phyloP scores from a whole-genome alignment of 2,797 vertebrate genomes.

The Xenopus petersii region DNA sequence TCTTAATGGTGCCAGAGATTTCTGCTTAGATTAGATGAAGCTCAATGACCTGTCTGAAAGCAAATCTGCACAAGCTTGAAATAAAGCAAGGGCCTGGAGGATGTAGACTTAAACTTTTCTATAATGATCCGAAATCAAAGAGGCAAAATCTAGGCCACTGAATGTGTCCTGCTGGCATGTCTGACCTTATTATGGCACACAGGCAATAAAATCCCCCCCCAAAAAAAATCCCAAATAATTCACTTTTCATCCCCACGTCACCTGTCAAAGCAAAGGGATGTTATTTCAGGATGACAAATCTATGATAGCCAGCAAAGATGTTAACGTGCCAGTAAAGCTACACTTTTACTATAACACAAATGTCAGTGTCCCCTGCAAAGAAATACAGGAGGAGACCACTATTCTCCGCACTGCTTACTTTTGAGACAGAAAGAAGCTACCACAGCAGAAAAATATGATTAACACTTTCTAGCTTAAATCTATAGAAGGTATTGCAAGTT shows the following conservation, averaged over 20 bases:
- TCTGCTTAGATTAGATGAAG: not conserved
- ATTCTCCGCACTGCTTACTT: too few species aligned
- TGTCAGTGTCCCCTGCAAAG: too few species aligned
- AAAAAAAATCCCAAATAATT: slow-evolving; percentile 2
- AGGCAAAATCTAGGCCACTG: slow-evolving; percentile 36
- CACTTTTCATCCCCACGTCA: slow-evolving; percentile 15
- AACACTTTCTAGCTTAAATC: too few species aligned
- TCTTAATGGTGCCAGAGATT: not conserved
- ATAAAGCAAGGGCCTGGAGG: slow-evolving; percentile 9
- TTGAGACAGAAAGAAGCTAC: too few species aligned
- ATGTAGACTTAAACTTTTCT: slow-evolving; percentile 16
- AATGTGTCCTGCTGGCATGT: slow-evolving; percentile 18
- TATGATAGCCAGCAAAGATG: not conserved
- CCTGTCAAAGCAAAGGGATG: not conserved
- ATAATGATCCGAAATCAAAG: slow-evolving; percentile 33
- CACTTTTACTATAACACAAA: too few species aligned
- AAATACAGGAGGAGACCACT: too few species aligned
- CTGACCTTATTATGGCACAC: slow-evolving; percentile 10
- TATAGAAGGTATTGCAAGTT: too few species aligned
- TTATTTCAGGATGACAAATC: too few species aligned
- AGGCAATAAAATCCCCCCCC: not conserved
- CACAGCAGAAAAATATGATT: too few species aligned
- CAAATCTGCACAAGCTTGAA: slow-evolving; percentile 1
- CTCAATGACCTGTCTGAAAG: not conserved
- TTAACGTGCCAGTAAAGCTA: not conserved